Evolutionary conservation across 92 coral and sea anemone genomes (phyloP).

Genomic region (Palythoa grandiflora): DNA sequence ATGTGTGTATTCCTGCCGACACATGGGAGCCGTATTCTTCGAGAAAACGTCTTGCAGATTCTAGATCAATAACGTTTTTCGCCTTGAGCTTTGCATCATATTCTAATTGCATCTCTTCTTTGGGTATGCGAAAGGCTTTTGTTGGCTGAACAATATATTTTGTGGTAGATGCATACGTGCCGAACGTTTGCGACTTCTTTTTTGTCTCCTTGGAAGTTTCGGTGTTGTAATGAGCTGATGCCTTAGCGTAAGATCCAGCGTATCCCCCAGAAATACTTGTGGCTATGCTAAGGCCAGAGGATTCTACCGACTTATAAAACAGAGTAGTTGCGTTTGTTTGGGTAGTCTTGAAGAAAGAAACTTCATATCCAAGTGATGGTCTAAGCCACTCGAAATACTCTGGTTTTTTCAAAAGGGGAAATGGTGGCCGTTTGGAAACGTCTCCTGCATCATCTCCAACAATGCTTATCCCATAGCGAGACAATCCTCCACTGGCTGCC

Average conservation of each 20-base stretch:
- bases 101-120: slow-evolving; percentile 25
- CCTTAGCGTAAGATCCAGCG: not conserved
- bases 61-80: not conserved
- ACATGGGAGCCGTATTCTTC: slow-evolving; percentile 23
- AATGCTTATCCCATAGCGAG: slow-evolving; percentile 6
- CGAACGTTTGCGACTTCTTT: not conserved
- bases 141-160: slow-evolving; percentile 30
- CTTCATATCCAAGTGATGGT: slow-evolving; percentile 8
- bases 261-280: slow-evolving; percentile 17
- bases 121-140: slow-evolving; percentile 23
- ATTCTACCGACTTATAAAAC: slow-evolving; percentile 30
- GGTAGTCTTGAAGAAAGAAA: slow-evolving; percentile 17
- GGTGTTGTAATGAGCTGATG: slow-evolving; percentile 9
- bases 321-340: not conserved
- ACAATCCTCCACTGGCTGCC: slow-evolving; percentile 33
- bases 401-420: slow-evolving; percentile 28
- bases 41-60: slow-evolving; percentile 20
- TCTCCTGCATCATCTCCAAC: slow-evolving; percentile 11
- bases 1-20: slow-evolving; percentile 33
- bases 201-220: slow-evolving; percentile 6
- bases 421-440: slow-evolving; percentile 31
- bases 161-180: slow-evolving; percentile 33
- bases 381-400: slow-evolving; percentile 37
- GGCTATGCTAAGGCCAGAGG: slow-evolving; percentile 41
- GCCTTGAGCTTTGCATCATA: slow-evolving; percentile 14